Percentiles rank a stretch among this genome's conserved stretches.
phyloP scores from a whole-genome alignment of 30 jellyfish, hydroid and myxozoan genomes.

The Pseudorhiza aurosa region DNA sequence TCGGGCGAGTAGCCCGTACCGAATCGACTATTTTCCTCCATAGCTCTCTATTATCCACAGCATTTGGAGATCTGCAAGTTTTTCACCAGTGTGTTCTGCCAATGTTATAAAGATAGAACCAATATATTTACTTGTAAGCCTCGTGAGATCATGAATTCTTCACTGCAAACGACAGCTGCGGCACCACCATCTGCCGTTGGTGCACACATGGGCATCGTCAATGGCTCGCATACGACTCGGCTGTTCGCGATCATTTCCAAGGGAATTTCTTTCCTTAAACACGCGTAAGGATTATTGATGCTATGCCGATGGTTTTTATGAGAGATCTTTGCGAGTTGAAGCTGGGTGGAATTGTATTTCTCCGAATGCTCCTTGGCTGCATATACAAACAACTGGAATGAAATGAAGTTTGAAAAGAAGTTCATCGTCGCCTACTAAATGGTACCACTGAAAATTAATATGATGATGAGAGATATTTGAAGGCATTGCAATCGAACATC shows the following conservation, averaged over 20 bases:
- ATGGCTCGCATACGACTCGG: conserved; percentile 76
- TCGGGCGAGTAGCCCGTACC: no score
- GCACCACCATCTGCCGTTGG: conserved; percentile 99
- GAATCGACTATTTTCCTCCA: no score
- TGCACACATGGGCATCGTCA: conserved; percentile 86
- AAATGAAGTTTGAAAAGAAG: no score
- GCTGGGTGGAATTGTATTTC: conserved; percentile 85
- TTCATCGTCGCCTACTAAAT: no score
- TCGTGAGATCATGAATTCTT: conserved; percentile 71
- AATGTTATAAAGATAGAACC: no score
- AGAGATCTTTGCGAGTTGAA: conserved; percentile 88
- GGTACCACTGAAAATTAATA: no score
- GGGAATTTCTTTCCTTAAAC: conserved; percentile 70
- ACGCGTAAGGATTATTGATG: conserved; percentile 90
- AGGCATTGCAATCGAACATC: no score
- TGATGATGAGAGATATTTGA: no score
- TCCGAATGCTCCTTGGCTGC: conserved; percentile 93
- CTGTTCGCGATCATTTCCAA: conserved; percentile 63
- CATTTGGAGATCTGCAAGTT: not conserved
- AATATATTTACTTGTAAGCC: conserved; percentile 58
- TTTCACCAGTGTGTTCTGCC: not conserved
- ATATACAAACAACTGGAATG: conserved; percentile 77
- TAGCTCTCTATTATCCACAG: no score
- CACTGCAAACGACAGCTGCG: conserved; percentile 96
- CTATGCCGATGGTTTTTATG: conserved; percentile 93